A percentile compares a stretch with the other conserved stretches of the same genome.
Evolutionary conservation across 2,797 vertebrate genomes (phyloP).

Genomic region (Aratinga solstitialis): DNA sequence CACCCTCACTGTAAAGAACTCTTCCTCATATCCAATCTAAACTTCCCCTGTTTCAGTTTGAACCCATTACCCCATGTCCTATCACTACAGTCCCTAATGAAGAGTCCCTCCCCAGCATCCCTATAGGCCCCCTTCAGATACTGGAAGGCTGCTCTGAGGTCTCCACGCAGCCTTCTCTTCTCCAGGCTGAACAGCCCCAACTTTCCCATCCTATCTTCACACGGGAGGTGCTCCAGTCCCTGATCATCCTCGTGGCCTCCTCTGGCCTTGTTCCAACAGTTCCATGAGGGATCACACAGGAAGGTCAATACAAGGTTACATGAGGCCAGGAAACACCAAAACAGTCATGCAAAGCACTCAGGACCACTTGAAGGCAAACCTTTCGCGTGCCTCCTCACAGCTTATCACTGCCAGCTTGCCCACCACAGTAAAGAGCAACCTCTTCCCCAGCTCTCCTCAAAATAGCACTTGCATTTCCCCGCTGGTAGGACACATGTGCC

Average conservation of each 20-base stretch:
- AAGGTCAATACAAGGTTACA: neutral
- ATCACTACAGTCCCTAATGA: too few relatives aligned
- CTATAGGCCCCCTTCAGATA: too few relatives aligned
- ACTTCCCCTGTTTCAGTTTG: too few relatives aligned
- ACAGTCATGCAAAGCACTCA: fast-evolving
- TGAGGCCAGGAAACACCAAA: neutral
- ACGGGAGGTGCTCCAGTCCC: neutral
- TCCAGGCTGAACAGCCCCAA: too few relatives aligned
- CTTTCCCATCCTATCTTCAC: too few relatives aligned
- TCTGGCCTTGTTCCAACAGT: neutral
- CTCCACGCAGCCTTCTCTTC: too few relatives aligned
- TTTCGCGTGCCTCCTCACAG: neutral
- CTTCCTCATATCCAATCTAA: too few relatives aligned
- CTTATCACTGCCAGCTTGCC: neutral
- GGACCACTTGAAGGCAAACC: neutral
- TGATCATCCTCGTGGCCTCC: neutral
- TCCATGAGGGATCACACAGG: neutral
- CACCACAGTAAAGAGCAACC: neutral
- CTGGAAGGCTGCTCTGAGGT: too few relatives aligned
- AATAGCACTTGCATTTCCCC: neutral
- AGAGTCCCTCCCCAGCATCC: too few relatives aligned
- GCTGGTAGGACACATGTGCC: neutral
- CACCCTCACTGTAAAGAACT: too few relatives aligned
- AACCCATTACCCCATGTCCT: too few relatives aligned
- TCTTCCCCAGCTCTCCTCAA: neutral